These are phyloP conservation scores for Protonibea diacanthus DNA, from an alignment of 2,797 vertebrate species.

Conservation along the genomic window DNA sequence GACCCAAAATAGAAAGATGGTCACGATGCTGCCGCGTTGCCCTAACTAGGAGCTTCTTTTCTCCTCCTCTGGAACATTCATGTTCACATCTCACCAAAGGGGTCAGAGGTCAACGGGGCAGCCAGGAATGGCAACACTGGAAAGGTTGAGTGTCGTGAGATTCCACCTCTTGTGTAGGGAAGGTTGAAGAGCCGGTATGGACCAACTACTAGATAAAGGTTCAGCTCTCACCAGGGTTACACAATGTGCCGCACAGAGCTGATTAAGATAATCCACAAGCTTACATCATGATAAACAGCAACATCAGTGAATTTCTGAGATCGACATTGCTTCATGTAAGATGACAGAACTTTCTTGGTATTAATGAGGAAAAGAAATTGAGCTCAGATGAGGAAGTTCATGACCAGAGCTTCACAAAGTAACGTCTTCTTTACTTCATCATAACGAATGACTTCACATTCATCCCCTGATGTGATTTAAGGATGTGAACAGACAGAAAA, in stretches of 20 bases:
- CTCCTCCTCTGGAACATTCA: conserved; percentile 3
- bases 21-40: neutral
- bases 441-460: neutral
- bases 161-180: neutral
- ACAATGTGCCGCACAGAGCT: neutral
- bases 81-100: neutral
- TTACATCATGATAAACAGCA: no score
- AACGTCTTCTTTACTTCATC: neutral
- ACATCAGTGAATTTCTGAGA: neutral
- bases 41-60: conserved; percentile 16
- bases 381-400: neutral
- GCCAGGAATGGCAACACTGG: neutral
- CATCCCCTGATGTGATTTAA: neutral
- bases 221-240: neutral
- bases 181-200: neutral
- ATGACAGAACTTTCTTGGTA: neutral
- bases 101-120: conserved; percentile 48
- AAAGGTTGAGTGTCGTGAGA: conserved; percentile 18
- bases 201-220: neutral
- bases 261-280: neutral
- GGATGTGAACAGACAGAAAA: neutral
- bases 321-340: no score
- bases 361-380: neutral
- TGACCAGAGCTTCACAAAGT: neutral
- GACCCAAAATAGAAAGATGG: neutral